Conservation (phyloP, 2,797 vertebrate species). For the Malacoctenus gilli region DNA sequence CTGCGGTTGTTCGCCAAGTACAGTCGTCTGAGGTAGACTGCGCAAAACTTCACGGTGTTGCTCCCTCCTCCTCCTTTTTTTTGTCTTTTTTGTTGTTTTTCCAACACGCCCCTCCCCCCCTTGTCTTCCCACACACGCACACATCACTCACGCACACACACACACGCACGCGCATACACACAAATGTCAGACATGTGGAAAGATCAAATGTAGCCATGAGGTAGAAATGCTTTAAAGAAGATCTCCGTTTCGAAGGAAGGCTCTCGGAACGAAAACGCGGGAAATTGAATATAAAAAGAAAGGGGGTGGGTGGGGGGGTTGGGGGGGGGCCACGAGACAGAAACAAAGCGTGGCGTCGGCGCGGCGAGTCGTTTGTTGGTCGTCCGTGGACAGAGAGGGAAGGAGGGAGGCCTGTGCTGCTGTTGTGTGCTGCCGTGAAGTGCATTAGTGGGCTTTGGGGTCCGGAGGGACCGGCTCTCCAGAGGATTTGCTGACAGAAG, state of each 20-base stretch:
- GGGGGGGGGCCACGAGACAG: slow-evolving; percentile 64
- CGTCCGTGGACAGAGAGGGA: no score
- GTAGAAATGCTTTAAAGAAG: slow-evolving; percentile 96
- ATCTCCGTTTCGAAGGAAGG: slow-evolving; percentile 75
- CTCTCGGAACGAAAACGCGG: no score
- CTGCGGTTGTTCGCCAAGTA: slow-evolving; percentile 77
- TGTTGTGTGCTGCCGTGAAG: slow-evolving; percentile 80
- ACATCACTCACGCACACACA: no score
- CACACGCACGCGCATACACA: no score
- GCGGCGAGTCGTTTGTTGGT: no score
- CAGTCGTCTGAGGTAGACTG: slow-evolving; percentile 98
- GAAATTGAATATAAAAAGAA: slow-evolving; percentile 56
- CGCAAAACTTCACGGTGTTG: slow-evolving; percentile 87
- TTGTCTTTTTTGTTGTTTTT: background rate
- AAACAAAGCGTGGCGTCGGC: slow-evolving; percentile 71
- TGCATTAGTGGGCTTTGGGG: slow-evolving; percentile 72
- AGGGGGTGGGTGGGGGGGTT: slow-evolving; percentile 46
- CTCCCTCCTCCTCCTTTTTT: slow-evolving; percentile 40
- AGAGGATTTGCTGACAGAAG: slow-evolving; percentile 77
- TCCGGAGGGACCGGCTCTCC: slow-evolving; percentile 68
- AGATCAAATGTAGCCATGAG: slow-evolving; percentile 88
- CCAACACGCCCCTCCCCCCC: no score
- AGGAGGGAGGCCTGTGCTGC: slow-evolving; percentile 68
- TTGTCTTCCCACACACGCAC: no score
- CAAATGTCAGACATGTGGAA: slow-evolving; percentile 88